Conservation (phyloP, 2,888 invertebrate genomes). For the Drosophila incognita region DNA sequence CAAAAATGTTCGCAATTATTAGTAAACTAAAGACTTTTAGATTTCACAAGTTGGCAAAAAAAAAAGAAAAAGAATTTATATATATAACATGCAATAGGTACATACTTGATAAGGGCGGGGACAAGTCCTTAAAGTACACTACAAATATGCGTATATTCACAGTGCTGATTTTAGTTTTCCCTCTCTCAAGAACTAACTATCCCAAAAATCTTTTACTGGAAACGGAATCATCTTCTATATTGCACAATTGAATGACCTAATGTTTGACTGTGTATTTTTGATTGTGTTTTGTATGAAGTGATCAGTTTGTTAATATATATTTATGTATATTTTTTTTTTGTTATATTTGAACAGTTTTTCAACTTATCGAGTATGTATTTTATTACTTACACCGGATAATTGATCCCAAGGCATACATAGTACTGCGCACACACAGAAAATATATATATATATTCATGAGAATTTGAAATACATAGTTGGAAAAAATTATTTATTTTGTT, state of each 20-base stretch:
- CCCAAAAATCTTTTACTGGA: slow-evolving; percentile 5
- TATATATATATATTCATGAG: slow-evolving; percentile 57
- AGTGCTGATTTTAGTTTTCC: slow-evolving; percentile 24
- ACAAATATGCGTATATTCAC: slow-evolving; percentile 9
- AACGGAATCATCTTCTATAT: slow-evolving; percentile 2
- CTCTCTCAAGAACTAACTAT: background rate
- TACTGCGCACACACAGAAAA: slow-evolving; percentile 86
- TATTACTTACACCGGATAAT: slow-evolving; percentile 95
- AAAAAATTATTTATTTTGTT: slow-evolving; percentile 49
- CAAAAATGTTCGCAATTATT: slow-evolving; percentile 30
- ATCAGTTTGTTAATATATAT: slow-evolving; percentile 28
- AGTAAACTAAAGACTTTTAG: slow-evolving; percentile 9
- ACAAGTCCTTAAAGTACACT: slow-evolving; percentile 8
- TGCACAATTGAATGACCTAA: slow-evolving; percentile 6
- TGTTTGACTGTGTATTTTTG: slow-evolving; percentile 24
- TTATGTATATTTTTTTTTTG: slow-evolving; percentile 23
- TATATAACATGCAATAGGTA: slow-evolving; percentile 34
- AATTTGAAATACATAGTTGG: slow-evolving; percentile 63
- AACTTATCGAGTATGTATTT: slow-evolving; percentile 40
- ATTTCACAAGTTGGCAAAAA: slow-evolving; percentile 20
- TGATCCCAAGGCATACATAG: slow-evolving; percentile 95
- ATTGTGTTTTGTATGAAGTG: slow-evolving; percentile 36
- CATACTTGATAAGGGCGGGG: slow-evolving; percentile 11
- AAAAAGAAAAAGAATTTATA: background rate
- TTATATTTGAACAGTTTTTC: slow-evolving; percentile 17